phyloP scores from a whole-genome alignment of 2,888 invertebrate species.

The Apamea monoglypha region DNA sequence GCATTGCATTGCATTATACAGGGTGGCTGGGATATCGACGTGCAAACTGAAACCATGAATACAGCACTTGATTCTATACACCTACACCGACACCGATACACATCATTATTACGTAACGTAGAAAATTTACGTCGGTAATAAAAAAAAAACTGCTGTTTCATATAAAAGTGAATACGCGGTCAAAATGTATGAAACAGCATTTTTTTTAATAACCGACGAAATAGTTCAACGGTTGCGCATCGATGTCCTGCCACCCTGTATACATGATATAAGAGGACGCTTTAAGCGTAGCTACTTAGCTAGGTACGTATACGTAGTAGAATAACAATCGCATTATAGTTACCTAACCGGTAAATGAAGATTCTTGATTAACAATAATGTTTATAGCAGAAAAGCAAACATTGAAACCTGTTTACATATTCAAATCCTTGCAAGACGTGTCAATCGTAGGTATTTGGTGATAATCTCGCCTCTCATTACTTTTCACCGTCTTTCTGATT shows the following conservation, averaged over 20 bases:
- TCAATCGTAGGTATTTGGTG: conserved; percentile 49
- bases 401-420: conserved; percentile 30
- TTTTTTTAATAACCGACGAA: not conserved
- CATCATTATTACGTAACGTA: not conserved
- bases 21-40: not conserved
- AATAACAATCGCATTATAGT: not conserved
- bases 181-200: not conserved
- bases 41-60: not conserved
- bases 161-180: not conserved
- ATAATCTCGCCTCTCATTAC: conserved; percentile 61
- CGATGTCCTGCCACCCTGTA: not conserved
- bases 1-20: not conserved
- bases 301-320: not conserved
- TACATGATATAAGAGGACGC: not conserved
- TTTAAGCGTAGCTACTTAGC: not conserved
- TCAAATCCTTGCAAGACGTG: conserved; percentile 39
- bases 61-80: not conserved
- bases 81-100: not conserved
- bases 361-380: conserved; percentile 11
- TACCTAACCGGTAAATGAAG: not conserved
- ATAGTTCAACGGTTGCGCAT: not conserved
- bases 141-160: not conserved
- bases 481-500: conserved; percentile 59
- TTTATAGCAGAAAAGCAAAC: conserved; percentile 20
- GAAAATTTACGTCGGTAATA: not conserved